These are phyloP conservation scores for Hyperoplus immaculatus DNA, from an alignment of 2,797 vertebrate species.

Conservation along the genomic window DNA sequence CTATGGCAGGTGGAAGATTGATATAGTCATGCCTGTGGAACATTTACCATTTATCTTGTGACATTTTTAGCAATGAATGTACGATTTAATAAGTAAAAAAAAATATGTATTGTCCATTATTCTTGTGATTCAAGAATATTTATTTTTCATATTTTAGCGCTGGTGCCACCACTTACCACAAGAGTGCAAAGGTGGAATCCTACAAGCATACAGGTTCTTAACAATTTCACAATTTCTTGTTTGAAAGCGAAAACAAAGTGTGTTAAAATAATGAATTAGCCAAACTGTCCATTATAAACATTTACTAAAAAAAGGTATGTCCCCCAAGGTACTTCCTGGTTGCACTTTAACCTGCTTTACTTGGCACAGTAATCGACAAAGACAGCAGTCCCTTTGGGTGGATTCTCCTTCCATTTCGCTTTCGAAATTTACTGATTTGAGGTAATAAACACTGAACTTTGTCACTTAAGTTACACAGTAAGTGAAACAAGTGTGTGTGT, in stretches of 20 bases:
- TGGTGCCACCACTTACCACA: background rate
- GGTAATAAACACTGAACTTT: background rate
- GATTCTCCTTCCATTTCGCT: background rate
- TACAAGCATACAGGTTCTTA: background rate
- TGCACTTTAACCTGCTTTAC: slow-evolving; percentile 10
- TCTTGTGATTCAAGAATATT: slow-evolving; percentile 1
- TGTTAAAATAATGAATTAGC: background rate
- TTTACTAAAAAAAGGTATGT: background rate
- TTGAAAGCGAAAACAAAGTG: background rate
- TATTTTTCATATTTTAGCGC: too few species aligned
- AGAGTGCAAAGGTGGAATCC: background rate
- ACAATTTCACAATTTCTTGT: background rate
- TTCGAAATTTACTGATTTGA: background rate
- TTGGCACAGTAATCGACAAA: background rate
- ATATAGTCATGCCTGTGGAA: slow-evolving; percentile 15
- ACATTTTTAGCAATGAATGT: slow-evolving; percentile 35
- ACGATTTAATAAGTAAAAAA: background rate
- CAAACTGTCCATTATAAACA: background rate
- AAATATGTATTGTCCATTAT: background rate
- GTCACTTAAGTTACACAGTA: background rate
- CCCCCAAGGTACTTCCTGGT: background rate
- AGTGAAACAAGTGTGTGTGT: slow-evolving; percentile 1
- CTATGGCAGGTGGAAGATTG: slow-evolving; percentile 12
- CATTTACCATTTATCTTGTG: slow-evolving; percentile 19
- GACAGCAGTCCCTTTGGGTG: background rate